A percentile compares a stretch with the other conserved stretches of the same genome.
Conservation (phyloP, 2,888 invertebrate species). For the Rhagonycha lutea region DNA sequence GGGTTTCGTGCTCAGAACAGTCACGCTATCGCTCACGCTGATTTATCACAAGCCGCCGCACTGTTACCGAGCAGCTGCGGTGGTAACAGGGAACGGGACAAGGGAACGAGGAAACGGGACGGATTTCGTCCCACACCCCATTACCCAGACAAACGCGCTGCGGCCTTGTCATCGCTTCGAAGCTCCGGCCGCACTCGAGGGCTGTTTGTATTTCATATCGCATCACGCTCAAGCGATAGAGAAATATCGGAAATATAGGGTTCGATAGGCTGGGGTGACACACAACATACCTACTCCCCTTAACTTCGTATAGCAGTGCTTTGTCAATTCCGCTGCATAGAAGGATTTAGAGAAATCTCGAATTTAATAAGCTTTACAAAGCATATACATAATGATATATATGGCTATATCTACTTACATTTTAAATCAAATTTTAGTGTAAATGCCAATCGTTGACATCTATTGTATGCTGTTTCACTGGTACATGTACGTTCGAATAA, state of each 20-base stretch:
- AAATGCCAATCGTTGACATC: background rate
- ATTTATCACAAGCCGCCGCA: slow-evolving; percentile 40
- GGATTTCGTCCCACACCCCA: slow-evolving; percentile 37
- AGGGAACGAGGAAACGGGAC: slow-evolving; percentile 31
- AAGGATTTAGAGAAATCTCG: slow-evolving; percentile 7
- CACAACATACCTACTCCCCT: slow-evolving; percentile 9
- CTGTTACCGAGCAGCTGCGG: slow-evolving; percentile 37
- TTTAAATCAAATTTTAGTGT: background rate
- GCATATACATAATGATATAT: background rate
- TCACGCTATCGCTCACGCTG: slow-evolving; percentile 40
- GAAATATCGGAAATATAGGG: slow-evolving; percentile 29
- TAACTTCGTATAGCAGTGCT: slow-evolving; percentile 9
- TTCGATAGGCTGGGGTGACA: slow-evolving; percentile 25
- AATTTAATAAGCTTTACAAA: slow-evolving; percentile 3
- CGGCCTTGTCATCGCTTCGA: slow-evolving; percentile 43
- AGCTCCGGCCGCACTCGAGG: slow-evolving; percentile 38
- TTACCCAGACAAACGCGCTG: slow-evolving; percentile 46
- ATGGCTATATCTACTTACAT: background rate
- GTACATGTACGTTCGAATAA: background rate
- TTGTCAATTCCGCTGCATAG: slow-evolving; percentile 13
- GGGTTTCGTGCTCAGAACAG: slow-evolving; percentile 31
- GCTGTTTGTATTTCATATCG: slow-evolving; percentile 32
- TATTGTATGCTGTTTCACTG: background rate
- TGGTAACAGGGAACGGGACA: slow-evolving; percentile 23
- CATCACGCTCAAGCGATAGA: slow-evolving; percentile 30